Evolutionary conservation across 2,888 invertebrate species (phyloP).

Genomic region (Tipula unca): DNA sequence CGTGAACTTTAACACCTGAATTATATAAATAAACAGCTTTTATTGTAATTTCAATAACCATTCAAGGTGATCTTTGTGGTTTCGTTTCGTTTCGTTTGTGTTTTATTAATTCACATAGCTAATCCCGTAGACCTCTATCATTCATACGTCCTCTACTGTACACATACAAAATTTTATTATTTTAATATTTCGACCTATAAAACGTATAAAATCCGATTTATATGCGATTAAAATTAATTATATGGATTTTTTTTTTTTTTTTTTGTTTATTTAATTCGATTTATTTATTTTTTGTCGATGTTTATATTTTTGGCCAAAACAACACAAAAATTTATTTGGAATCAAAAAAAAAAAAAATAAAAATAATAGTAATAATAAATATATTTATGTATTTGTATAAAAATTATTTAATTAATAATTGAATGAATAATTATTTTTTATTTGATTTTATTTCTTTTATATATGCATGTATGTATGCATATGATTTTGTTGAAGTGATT

Average conservation of each 20-base stretch:
- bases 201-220: conserved; percentile 4
- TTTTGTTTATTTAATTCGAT: neutral
- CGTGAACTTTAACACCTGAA: neutral
- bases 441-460: neutral
- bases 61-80: neutral
- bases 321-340: neutral
- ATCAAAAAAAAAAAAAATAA: neutral
- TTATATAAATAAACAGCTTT: too few species aligned
- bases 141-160: neutral
- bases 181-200: conserved; percentile 14
- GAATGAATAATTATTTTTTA: neutral
- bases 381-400: neutral
- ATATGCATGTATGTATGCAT: neutral
- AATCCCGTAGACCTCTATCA: neutral
- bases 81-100: neutral
- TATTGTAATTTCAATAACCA: neutral
- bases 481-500: neutral
- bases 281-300: neutral
- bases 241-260: neutral
- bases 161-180: neutral
- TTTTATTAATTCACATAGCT: neutral
- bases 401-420: neutral
- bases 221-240: conserved; percentile 8
- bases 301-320: neutral
- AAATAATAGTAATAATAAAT: neutral